Evolutionary conservation across 1,140 invertebrate species (phyloP).

Genomic region (Caenorhabditis inopinata): DNA sequence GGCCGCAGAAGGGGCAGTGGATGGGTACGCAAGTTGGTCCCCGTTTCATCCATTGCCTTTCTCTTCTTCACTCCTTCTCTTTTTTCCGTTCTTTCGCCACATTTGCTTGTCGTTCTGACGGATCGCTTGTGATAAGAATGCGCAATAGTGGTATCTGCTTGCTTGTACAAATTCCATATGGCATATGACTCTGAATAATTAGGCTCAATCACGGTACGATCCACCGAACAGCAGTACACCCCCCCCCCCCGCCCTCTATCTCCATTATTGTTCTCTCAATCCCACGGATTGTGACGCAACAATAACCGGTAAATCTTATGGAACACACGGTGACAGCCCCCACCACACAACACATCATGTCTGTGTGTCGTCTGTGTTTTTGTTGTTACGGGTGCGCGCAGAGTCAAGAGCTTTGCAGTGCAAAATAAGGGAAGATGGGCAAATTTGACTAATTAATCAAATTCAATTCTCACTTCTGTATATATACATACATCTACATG

Average conservation of each 20-base stretch:
- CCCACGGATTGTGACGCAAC: constrained; percentile 1
- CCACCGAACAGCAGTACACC: no score
- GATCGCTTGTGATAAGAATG: no score
- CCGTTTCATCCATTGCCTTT: constrained; percentile 9
- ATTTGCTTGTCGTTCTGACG: no score
- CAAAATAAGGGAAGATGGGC: not conserved
- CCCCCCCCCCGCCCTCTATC: not conserved
- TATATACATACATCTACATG: no score
- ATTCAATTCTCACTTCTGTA: constrained; percentile 29
- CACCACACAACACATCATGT: not conserved
- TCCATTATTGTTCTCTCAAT: not conserved
- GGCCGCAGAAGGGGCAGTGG: not conserved
- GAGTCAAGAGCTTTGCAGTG: not conserved
- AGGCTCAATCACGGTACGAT: not conserved
- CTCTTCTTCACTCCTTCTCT: no score
- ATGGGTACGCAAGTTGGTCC: constrained; percentile 18
- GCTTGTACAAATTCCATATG: no score
- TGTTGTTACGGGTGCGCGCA: not conserved
- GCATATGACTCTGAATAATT: not conserved
- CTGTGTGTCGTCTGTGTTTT: no score
- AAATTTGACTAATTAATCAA: constrained; percentile 33
- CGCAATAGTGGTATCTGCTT: no score
- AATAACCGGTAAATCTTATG: not conserved
- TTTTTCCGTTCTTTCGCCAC: no score
- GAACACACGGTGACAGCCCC: not conserved